These are phyloP conservation scores for Zaprionus nigranus DNA, from an alignment of 1,140 invertebrate genomes.

Conservation along the genomic window DNA sequence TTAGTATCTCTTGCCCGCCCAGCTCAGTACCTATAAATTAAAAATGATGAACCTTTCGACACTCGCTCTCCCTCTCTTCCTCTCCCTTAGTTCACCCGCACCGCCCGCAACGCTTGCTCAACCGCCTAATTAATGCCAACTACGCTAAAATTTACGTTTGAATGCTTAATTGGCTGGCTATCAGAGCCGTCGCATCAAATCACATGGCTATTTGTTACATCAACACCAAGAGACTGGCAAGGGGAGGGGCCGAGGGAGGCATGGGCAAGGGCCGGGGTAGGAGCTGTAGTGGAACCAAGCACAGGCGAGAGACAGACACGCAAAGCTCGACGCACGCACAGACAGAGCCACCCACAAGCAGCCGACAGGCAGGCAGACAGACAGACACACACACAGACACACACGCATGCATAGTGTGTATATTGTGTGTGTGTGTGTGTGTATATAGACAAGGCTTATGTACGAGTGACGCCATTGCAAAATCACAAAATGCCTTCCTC, in stretches of 20 bases:
- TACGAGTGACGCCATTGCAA: conserved; percentile 53
- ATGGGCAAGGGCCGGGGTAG: conserved; percentile 18
- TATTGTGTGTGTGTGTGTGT: conserved; percentile 8
- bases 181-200: conserved; percentile 79
- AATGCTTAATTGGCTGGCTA: conserved; percentile 80
- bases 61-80: not conserved
- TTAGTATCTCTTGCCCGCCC: not conserved
- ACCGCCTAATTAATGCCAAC: conserved; percentile 71
- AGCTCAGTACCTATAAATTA: not conserved
- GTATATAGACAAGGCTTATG: conserved; percentile 14
- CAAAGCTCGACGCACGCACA: conserved; percentile 35
- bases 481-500: conserved; percentile 81
- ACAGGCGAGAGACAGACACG: conserved; percentile 18
- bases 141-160: conserved; percentile 79
- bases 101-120: not conserved
- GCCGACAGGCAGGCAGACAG: conserved; percentile 51
- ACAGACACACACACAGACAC: not conserved
- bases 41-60: conserved; percentile 28
- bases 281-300: conserved; percentile 5
- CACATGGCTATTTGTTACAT: conserved; percentile 80
- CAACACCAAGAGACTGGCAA: conserved; percentile 52
- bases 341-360: conserved; percentile 29
- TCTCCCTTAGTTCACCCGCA: not conserved
- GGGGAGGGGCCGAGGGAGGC: conserved; percentile 13
- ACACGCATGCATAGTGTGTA: not conserved